A percentile compares a stretch with the other conserved stretches of the same genome.
Evolutionary conservation across 2,888 invertebrate genomes (phyloP).

Genomic region (Ernsta delagoae): DNA sequence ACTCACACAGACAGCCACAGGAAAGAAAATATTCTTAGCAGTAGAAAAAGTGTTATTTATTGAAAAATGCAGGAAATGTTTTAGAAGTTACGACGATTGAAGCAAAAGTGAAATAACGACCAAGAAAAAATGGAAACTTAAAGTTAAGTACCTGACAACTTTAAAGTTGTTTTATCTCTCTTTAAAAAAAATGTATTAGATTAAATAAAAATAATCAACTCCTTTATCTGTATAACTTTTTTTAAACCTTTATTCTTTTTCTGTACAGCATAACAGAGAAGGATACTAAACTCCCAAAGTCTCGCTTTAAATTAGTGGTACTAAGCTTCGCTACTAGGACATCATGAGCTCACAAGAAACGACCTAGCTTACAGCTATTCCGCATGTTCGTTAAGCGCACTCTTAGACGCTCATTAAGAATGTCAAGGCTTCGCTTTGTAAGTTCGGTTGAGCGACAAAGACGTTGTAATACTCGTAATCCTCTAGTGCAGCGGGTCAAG

Average conservation of each 20-base stretch:
- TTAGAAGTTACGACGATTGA: too few relatives aligned
- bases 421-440: neutral
- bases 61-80: neutral
- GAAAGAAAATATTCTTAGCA: neutral
- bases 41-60: neutral
- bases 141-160: too few relatives aligned
- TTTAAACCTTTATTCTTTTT: too few relatives aligned
- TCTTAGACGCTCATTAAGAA: conserved; percentile 3
- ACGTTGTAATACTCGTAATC: neutral
- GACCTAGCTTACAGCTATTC: conserved; percentile 2
- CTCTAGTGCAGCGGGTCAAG: too few relatives aligned
- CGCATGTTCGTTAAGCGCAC: conserved; percentile 5
- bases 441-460: neutral
- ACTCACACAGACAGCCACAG: neutral
- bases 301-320: conserved; percentile 1
- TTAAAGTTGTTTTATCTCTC: too few relatives aligned
- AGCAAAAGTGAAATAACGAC: too few relatives aligned
- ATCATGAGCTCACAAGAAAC: conserved; percentile 5
- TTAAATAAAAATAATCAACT: too few relatives aligned
- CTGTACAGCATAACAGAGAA: too few relatives aligned
- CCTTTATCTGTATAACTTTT: too few relatives aligned
- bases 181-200: too few relatives aligned
- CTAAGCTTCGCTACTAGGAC: neutral
- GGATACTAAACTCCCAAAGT: too few relatives aligned
- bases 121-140: too few relatives aligned